Conservation (phyloP, 1,140 invertebrate genomes). For the Orussus abietinus region DNA sequence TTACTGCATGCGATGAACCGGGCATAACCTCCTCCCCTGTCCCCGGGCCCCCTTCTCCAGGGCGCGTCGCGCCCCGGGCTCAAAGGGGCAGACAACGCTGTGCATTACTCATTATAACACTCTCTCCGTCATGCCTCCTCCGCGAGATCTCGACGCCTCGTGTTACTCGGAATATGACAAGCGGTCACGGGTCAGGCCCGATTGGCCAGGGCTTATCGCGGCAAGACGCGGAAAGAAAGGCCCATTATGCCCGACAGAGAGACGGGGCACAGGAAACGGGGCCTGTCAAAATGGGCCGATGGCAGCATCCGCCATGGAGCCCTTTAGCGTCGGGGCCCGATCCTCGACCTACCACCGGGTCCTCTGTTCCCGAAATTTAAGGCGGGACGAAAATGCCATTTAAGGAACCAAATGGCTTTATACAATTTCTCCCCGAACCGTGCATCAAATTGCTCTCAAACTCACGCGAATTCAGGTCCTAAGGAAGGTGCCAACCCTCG, state of each 20-base stretch:
- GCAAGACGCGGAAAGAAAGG: slow-evolving; percentile 10
- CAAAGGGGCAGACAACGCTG: slow-evolving; percentile 4
- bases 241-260: slow-evolving; percentile 8
- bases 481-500: no score
- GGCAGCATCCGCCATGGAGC: slow-evolving; percentile 24
- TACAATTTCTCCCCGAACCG: no score
- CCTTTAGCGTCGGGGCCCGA: no score
- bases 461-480: no score
- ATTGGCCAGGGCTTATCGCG: slow-evolving; percentile 24
- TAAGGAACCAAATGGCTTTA: no score
- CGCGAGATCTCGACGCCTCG: slow-evolving; percentile 22
- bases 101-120: slow-evolving; percentile 46
- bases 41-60: no score
- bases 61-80: no score
- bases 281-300: slow-evolving; percentile 34
- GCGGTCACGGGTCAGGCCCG: slow-evolving; percentile 21
- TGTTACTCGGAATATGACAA: slow-evolving; percentile 25
- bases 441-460: no score
- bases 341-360: no score
- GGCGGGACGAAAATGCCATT: no score
- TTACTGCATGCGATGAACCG: slow-evolving; percentile 46
- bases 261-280: not conserved
- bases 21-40: no score
- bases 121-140: slow-evolving; percentile 18
- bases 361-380: no score